A percentile compares a stretch with the other conserved stretches of the same genome.
Conservation (phyloP, 2,113 vertebrate species). For the Echinops telfairi region DNA sequence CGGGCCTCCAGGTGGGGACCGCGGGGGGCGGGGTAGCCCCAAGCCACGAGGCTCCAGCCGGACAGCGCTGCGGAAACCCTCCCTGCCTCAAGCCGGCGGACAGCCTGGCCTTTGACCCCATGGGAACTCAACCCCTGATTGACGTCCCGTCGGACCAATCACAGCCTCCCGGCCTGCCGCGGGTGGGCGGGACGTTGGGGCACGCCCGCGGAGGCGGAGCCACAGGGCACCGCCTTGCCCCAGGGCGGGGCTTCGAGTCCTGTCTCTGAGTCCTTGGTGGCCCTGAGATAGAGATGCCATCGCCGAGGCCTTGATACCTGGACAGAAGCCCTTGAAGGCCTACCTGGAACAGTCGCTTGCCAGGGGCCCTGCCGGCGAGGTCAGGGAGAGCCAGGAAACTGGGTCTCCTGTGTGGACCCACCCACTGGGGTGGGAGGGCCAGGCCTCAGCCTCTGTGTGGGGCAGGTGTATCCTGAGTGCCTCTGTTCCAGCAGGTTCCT, state of each 20-base stretch:
- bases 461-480: background rate
- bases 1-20: background rate
- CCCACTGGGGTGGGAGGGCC: too few relatives aligned
- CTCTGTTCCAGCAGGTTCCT: background rate
- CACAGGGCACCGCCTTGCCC: fast-evolving
- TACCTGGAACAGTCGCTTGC: too few relatives aligned
- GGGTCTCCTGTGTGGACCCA: background rate
- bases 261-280: too few relatives aligned
- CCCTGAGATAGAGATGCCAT: fast-evolving
- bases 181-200: fast-evolving
- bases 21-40: too few relatives aligned
- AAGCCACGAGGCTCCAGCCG: too few relatives aligned
- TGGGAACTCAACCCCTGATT: too few relatives aligned
- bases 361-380: background rate
- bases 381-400: background rate
- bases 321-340: too few relatives aligned
- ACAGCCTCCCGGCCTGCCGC: background rate
- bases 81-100: too few relatives aligned
- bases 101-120: too few relatives aligned
- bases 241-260: fast-evolving
- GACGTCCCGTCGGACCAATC: background rate
- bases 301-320: too few relatives aligned
- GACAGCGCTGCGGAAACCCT: fast-evolving
- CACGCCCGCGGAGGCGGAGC: fast-evolving
- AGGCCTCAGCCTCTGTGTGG: background rate